Conservation (phyloP, 2,113 vertebrate species). For the Fregata magnificens region DNA sequence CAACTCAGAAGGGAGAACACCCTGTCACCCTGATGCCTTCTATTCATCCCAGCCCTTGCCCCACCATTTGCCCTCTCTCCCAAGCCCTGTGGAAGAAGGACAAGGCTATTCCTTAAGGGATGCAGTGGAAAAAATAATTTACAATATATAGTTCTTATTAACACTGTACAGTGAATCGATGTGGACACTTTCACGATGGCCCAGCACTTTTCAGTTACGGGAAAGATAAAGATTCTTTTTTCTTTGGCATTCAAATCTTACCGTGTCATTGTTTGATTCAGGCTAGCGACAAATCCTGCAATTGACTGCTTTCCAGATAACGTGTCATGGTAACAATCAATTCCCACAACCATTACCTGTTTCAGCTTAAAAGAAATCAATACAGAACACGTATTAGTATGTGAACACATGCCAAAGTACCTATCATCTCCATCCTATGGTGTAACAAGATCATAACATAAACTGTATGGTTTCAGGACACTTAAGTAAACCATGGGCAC, state of each 20-base stretch:
- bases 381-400: background rate
- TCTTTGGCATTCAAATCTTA: conserved; percentile 38
- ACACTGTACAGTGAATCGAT: background rate
- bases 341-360: conserved; percentile 93
- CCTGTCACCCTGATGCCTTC: background rate
- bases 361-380: conserved; percentile 78
- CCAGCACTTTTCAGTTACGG: background rate
- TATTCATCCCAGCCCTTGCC: background rate
- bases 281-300: conserved; percentile 90
- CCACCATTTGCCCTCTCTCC: background rate
- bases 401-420: background rate
- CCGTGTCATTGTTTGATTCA: conserved; percentile 90
- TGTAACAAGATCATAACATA: background rate
- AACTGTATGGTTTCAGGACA: background rate
- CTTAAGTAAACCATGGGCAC: background rate
- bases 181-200: background rate
- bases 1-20: background rate
- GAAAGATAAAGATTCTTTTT: background rate
- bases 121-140: background rate
- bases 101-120: background rate
- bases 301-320: conserved; percentile 83
- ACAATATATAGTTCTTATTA: background rate
- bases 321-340: conserved; percentile 94
- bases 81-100: background rate
- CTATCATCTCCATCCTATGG: background rate